Evolutionary conservation across 2,888 invertebrate genomes (phyloP).

Genomic region (Heliconius ethilla): DNA sequence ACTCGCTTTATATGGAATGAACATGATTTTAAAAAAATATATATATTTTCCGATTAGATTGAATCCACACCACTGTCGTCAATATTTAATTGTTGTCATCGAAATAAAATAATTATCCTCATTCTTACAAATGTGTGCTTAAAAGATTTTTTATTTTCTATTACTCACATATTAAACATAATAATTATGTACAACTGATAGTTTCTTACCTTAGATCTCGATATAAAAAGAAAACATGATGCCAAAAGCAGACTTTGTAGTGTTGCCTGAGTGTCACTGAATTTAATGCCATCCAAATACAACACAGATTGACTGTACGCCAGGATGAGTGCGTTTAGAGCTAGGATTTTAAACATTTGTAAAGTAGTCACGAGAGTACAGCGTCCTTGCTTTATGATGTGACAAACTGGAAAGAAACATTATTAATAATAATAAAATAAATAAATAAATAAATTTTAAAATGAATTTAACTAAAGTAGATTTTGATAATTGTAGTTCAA

Average conservation of each 20-base stretch:
- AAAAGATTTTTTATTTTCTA: too few relatives aligned
- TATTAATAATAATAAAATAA: neutral
- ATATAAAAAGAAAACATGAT: slow-evolving; percentile 98
- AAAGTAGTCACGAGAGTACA: slow-evolving; percentile 99
- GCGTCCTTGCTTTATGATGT: slow-evolving; percentile 99
- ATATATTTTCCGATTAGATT: too few relatives aligned
- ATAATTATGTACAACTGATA: too few relatives aligned
- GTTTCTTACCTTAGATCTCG: slow-evolving; percentile 92
- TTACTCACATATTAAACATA: too few relatives aligned
- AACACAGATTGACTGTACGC: slow-evolving; percentile 99
- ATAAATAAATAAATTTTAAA: too few relatives aligned
- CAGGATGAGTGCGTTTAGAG: slow-evolving; percentile 97
- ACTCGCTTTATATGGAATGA: too few relatives aligned
- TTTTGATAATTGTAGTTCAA: too few relatives aligned
- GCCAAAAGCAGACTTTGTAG: slow-evolving; percentile 97
- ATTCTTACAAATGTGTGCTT: too few relatives aligned
- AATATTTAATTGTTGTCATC: too few relatives aligned
- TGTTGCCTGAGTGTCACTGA: slow-evolving; percentile 98
- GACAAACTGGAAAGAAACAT: slow-evolving; percentile 88
- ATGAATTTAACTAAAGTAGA: too few relatives aligned
- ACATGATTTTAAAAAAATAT: accelerated
- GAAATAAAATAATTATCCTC: too few relatives aligned
- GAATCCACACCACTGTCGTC: too few relatives aligned
- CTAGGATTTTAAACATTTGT: slow-evolving; percentile 99
- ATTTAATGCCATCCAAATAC: slow-evolving; percentile 98